Base-by-base conservation (phyloP, 2,888 invertebrate species). In the Glomeris marginata region DNA sequence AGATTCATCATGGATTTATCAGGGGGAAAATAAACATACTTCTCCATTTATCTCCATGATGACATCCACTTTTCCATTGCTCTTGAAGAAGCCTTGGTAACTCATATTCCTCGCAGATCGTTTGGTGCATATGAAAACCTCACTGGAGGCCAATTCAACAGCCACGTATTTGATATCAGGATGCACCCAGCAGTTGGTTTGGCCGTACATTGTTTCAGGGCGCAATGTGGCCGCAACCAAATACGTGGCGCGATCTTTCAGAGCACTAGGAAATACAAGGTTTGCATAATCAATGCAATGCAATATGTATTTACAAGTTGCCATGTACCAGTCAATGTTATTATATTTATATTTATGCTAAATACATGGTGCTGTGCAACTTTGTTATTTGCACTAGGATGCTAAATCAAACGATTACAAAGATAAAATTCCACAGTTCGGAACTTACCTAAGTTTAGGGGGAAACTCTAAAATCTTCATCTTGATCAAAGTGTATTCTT, bases 141-240 rank as follows among this genome's bases (percentile, higher is more conserved):
- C 88, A 42, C 73, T 73, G 38, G 74, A 70, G 13, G 74, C 72
- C 1, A 80, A 78, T 62, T 78, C 74, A 65, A 91, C 86, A 1
- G 85, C 92, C 56, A 95, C 78, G 64, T 97, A 97, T 57, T 77
- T 79, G 64, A 97, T 85, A 63, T 95, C 92, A 0, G 98, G 98
- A 62, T 84, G 84, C 2, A 98, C 68, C 94, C 97, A 98, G 66
- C 95, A 97, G 66, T 98, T 99, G 0, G 98, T 98, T 72, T 98
- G 98, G 0, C 98, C 98, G 64, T 95, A 99, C 97, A 98, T 97
- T 1, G 98, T 98, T 72, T 98, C 98, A 1, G 98, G 95, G 52
- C 97, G 76, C n/a, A 99, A 71, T 4, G 98, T 99, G 8, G 95
- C 98, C 16, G 95, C 95, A 11, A 98, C 92, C 53, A 98, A 72